Evolutionary conservation across 1,140 invertebrate genomes (phyloP), one percentile per base, ranked within the genome.

Genomic region (Adelges cooleyi): DNA sequence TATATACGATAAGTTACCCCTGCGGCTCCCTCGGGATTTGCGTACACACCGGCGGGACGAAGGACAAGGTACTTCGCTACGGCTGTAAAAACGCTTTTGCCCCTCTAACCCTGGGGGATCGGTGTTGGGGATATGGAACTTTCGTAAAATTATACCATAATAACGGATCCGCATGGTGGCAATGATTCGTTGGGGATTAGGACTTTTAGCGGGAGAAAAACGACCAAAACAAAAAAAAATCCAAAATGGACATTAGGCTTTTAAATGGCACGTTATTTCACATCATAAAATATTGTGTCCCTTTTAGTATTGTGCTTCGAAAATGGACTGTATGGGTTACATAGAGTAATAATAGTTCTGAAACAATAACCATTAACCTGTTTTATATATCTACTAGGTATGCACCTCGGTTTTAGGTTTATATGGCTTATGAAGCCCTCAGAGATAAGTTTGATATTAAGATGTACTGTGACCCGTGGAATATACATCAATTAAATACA

Each of bases 1-100:
- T 62, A 46, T 62, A 62, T 62, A 62, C 56, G 56, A 62, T 62
- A 48, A 62, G 56, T 62, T 62, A 62, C 46, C 56, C 40, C 42
- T 62, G 56, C 40, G 56, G 56, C 56, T 62, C 56, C 18, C 56
- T 18, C 3, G 56, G 42, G 42, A 48, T 62, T 62, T 62, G 56
- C 56, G 42, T 62, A 62, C 25, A 48, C 42, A 40, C 42, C 13
- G 42, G 44, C 9, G 25, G 40, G 5, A 17, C 11, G 40, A 44
- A 42, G 42, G 23, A 62, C 56, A 62, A 62, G 56, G 56, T 62
- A 62, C 46, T 62, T 46, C 42, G 56, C 25, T 62, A 9, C 17
- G 56, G 56, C 46, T 46, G 56, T 62, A 62, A 62, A 62, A 62
- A 62, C 56, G 25, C 25, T 62, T 62, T 62, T 46, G 40, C 25